Evolutionary conservation across 2,113 vertebrate species (phyloP).

Genomic region (Phaetusa simplex): DNA sequence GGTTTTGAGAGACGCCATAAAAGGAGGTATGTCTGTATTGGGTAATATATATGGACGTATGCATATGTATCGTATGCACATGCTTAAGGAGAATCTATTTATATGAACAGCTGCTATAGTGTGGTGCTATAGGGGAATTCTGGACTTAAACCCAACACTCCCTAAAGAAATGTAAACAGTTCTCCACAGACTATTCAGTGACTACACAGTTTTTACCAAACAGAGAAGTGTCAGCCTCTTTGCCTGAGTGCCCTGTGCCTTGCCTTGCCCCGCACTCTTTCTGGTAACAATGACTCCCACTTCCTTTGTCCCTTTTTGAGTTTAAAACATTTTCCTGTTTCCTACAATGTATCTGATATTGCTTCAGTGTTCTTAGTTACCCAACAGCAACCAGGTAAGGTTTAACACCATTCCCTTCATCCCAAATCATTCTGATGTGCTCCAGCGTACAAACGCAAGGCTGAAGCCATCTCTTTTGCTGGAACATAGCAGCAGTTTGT

Average conservation of each 20-base stretch:
- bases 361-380: background rate
- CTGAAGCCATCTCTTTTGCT: background rate
- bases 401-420: background rate
- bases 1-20: background rate
- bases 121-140: background rate
- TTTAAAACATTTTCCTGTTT: background rate
- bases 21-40: background rate
- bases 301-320: background rate
- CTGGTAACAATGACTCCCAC: background rate
- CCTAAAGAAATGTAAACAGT: background rate
- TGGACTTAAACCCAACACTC: background rate
- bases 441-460: fast-evolving
- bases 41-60: background rate
- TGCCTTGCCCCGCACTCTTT: background rate
- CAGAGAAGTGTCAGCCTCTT: background rate
- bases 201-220: background rate
- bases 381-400: fast-evolving
- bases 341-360: background rate
- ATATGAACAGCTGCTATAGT: background rate
- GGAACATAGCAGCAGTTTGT: background rate
- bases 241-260: background rate
- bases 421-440: background rate
- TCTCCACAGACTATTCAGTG: background rate
- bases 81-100: background rate
- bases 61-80: background rate